phyloP scores from a whole-genome alignment of 2,113 vertebrate genomes.

The Poicephalus meyeri region DNA sequence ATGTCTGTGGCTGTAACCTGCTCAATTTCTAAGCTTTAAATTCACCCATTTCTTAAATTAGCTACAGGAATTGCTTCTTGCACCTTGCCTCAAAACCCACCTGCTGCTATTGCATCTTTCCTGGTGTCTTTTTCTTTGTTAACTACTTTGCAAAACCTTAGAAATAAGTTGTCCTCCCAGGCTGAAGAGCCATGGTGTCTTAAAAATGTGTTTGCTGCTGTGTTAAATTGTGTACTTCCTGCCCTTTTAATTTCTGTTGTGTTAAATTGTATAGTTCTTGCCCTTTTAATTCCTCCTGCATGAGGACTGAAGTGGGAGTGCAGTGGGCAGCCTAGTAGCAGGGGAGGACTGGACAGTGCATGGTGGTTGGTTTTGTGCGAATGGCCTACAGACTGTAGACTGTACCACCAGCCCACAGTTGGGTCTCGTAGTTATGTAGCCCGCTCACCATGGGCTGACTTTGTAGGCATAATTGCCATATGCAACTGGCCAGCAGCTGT shows the following conservation, averaged over 20 bases:
- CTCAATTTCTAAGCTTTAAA: neutral
- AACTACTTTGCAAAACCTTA: neutral
- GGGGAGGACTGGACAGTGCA: neutral
- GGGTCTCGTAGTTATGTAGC: neutral
- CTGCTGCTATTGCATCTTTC: neutral
- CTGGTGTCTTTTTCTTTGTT: neutral
- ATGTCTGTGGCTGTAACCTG: neutral
- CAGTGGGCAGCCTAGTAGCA: neutral
- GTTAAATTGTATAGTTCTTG: constrained; percentile 5
- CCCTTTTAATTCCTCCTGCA: neutral
- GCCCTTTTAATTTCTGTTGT: neutral
- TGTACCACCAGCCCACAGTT: neutral
- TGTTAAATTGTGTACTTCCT: constrained; percentile 20
- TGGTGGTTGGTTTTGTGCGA: neutral
- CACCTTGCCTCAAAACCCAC: neutral
- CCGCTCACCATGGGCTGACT: neutral
- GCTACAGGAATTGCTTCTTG: neutral
- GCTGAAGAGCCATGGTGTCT: neutral
- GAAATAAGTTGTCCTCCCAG: neutral
- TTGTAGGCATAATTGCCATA: neutral
- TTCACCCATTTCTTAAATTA: neutral
- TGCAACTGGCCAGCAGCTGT: neutral
- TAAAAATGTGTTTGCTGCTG: constrained; percentile 34
- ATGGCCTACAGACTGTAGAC: neutral
- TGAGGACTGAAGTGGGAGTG: neutral